phyloP scores from a whole-genome alignment of 2,888 invertebrate genomes.

The Netelia fuscicornis region DNA sequence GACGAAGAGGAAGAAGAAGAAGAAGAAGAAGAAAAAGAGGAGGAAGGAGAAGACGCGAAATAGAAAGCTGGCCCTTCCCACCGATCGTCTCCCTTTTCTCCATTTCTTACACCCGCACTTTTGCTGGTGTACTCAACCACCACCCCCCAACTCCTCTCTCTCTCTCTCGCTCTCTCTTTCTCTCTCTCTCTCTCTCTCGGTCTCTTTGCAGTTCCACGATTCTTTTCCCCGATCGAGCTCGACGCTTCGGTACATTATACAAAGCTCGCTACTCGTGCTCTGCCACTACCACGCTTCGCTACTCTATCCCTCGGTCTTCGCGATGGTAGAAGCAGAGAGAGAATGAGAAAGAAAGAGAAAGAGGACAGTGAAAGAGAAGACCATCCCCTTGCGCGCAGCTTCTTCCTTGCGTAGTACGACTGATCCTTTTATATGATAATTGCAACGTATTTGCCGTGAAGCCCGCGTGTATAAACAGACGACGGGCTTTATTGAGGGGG shows the following conservation, averaged over 20 bases:
- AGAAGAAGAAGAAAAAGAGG: neutral
- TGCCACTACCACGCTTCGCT: conserved; percentile 38
- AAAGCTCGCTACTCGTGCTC: neutral
- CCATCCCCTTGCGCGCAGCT: conserved; percentile 33
- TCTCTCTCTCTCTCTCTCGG: conserved; percentile 70
- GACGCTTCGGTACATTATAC: conserved; percentile 50
- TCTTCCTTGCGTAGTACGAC: conserved; percentile 68
- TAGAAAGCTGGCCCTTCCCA: conserved; percentile 59
- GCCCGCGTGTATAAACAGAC: conserved; percentile 78
- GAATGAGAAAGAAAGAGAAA: conserved; percentile 2
- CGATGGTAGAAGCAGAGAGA: neutral
- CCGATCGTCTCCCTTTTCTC: conserved; percentile 44
- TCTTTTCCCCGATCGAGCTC: conserved; percentile 46
- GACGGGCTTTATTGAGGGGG: conserved; percentile 75
- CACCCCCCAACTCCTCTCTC: conserved; percentile 52
- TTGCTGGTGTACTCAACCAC: conserved; percentile 67
- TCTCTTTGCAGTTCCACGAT: conserved; percentile 58
- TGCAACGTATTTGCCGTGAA: conserved; percentile 81
- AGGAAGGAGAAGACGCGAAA: conserved; percentile 36
- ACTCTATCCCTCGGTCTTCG: conserved; percentile 39
- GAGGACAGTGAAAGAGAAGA: conserved; percentile 21
- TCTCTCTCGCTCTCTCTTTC: conserved; percentile 62
- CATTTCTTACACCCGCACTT: conserved; percentile 53
- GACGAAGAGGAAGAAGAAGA: conserved; percentile 26
- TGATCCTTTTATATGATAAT: conserved; percentile 84